A percentile compares a stretch with the other conserved stretches of the same genome.
These are phyloP conservation scores for Hafferia zeledoni DNA, from an alignment of 2,797 vertebrate species.

Conservation along the genomic window DNA sequence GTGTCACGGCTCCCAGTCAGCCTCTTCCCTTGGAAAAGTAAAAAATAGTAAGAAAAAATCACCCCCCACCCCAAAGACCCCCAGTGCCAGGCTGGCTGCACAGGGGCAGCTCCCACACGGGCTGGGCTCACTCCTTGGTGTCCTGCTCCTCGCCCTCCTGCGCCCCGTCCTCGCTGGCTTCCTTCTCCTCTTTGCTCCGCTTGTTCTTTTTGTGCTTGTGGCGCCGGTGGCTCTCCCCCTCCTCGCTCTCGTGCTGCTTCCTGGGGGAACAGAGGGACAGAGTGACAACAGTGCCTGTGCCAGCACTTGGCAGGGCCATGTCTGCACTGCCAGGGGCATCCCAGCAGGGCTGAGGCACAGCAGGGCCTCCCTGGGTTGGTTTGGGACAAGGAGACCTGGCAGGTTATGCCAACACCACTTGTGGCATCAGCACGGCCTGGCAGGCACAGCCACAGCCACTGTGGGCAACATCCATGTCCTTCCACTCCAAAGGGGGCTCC, in stretches of 20 bases:
- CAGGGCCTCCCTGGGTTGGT: neutral
- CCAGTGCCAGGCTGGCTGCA: neutral
- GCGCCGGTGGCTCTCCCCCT: conserved; percentile 76
- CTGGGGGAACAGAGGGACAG: conserved; percentile 18
- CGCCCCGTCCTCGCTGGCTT: conserved; percentile 49
- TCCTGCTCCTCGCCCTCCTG: conserved; percentile 69
- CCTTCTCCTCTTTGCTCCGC: conserved; percentile 78
- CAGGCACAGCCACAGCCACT: neutral
- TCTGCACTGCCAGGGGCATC: neutral
- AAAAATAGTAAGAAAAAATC: neutral
- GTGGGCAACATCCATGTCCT: neutral
- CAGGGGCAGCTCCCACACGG: neutral
- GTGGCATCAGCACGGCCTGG: neutral
- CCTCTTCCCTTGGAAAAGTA: neutral
- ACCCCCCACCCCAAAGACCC: neutral
- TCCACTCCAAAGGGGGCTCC: neutral
- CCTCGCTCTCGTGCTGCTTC: conserved; percentile 78
- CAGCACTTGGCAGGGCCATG: neutral
- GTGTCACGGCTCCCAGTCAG: neutral
- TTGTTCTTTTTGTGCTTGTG: conserved; percentile 84
- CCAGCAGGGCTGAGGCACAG: rapidly evolving
- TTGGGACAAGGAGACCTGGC: rapidly evolving
- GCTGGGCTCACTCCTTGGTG: conserved; percentile 59
- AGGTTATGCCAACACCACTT: neutral
- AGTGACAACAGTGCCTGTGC: neutral